Percentiles rank a stretch among this genome's conserved stretches.
Evolutionary conservation across 2,797 vertebrate genomes (phyloP).

Genomic region (Agapornis canus): DNA sequence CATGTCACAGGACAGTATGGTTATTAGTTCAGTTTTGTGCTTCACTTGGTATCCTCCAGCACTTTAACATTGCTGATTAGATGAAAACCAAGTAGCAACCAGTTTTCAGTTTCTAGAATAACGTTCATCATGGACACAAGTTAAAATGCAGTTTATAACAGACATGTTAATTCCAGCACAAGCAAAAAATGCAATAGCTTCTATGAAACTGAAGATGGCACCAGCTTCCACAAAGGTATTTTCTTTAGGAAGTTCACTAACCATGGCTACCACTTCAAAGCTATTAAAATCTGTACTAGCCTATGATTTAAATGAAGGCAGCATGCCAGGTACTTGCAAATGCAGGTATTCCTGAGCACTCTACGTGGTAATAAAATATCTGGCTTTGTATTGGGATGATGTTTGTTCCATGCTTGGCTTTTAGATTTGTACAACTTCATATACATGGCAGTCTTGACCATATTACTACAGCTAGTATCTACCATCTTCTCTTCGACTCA

Average conservation of each 20-base stretch:
- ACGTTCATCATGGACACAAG: not conserved
- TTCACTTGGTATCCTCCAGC: not conserved
- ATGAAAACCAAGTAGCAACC: not conserved
- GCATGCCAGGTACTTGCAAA: not conserved
- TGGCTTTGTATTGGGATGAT: not conserved
- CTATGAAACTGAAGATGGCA: constrained; percentile 35
- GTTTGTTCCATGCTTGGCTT: not conserved
- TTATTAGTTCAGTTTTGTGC: not conserved
- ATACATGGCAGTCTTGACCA: rapidly evolving
- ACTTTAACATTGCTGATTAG: not conserved
- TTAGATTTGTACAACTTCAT: not conserved
- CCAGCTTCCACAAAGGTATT: not conserved
- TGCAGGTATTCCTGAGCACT: not conserved
- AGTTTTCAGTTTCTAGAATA: not conserved
- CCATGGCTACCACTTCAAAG: not conserved
- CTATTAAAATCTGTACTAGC: not conserved
- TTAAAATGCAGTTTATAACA: not conserved
- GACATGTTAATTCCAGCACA: not conserved
- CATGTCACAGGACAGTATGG: not conserved
- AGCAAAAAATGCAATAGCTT: not conserved
- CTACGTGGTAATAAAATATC: not conserved
- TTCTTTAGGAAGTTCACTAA: not conserved
- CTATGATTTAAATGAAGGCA: not conserved
- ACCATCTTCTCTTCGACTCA: not conserved
- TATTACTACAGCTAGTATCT: not conserved